Evolutionary conservation across 2,888 invertebrate species (phyloP), one percentile per base, ranked within the genome.

Genomic region (Gnatocerus cornutus): DNA sequence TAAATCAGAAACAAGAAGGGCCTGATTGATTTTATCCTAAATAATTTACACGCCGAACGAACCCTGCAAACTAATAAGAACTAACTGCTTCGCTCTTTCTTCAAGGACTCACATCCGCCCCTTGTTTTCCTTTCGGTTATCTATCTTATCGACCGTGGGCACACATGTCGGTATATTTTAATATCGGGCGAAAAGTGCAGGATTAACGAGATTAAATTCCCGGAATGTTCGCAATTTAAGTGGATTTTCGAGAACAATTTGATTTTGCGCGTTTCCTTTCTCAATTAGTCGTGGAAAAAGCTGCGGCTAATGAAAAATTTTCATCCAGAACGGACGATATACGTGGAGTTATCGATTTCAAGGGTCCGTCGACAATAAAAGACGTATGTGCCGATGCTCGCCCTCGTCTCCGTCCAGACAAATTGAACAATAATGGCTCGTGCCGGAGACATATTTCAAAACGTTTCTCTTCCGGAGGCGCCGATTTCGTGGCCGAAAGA

Each of bases 171-270:
- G 33, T 59, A 58, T 58, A 66, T 66, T 66, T 66, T 66, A 56
- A 66, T 59, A 63, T 55, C 55, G 33, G 16, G 5, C 46, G 27
- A 52, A 65, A 63, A 56, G 58, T 50, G 21, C 21, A 45, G 29
- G 52, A 59, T 62, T 69, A 70, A 72, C 64, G 52, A 72, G 68
- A 70, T 72, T 72, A 70, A 70, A 70, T 71, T 70, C 65, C 41
- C 48, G 45, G 65, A 68, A 69, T 70, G 66, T 52, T 65, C 61
- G 43, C n/a, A 33, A 43, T 61, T 27, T 71, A 73, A 73, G 71
- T 73, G 59, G 65, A 72, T 70, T 72, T 72, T 33, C 13, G 56
- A 68, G 67, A 68, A 73, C 71, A 73, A 73, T 71, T 73, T 71
- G 69, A 73, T 73, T 73, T 71, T 68, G 52, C 65, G 65, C 70